Evolutionary conservation across 2,113 vertebrate species (phyloP), one percentile per base, ranked within the genome.

Genomic region (Cololabis saira): DNA sequence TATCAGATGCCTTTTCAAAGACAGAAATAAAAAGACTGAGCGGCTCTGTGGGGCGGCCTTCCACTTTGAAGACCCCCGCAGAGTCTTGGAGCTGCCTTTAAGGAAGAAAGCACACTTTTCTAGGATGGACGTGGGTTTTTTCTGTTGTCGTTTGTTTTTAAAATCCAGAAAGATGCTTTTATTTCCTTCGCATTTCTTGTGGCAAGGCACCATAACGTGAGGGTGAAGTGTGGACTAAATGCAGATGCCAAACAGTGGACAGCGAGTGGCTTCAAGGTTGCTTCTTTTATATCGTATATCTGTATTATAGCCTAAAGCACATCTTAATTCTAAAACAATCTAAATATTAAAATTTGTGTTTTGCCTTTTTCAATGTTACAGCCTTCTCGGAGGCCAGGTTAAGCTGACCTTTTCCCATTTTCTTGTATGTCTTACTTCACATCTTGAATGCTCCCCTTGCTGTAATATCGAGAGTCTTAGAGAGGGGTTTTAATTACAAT

Each of bases 31-130:
- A 51, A 24, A 67, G 19, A 81, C 71, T 84, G 62, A 79, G 79
- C 84, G 57, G 54, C 51, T 81, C 65, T 54, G 61, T 53, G 68
- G 76, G 79, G 74, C 64, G 69, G 55, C 69, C 81, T 84, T 65
- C 33, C 83, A n/a, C n/a, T n/a, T 61, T 72, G 73, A 67, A 56
- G 69, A 79, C 71, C 13, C 61, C 67, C 61, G 21, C n/a, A 52
- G 77, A 76, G 85, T 90, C 84, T 87, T 55, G 66, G 81, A 86
- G 81, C 73, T 83, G 90, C 88, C 88, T 90, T 87, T 86, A 71
- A 83, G 80, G 83, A 89, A 70, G 74, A 91, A 72, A 87, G 90
- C 91, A 92, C 90, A 92, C 78, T 89, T 90, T 83, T 82, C 11
- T 71, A 69, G 69, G 78, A 86, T 51, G 60, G 51, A 57, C 66